Evolutionary conservation across 2,888 invertebrate genomes (phyloP).

Genomic region (Acronicta aceris): DNA sequence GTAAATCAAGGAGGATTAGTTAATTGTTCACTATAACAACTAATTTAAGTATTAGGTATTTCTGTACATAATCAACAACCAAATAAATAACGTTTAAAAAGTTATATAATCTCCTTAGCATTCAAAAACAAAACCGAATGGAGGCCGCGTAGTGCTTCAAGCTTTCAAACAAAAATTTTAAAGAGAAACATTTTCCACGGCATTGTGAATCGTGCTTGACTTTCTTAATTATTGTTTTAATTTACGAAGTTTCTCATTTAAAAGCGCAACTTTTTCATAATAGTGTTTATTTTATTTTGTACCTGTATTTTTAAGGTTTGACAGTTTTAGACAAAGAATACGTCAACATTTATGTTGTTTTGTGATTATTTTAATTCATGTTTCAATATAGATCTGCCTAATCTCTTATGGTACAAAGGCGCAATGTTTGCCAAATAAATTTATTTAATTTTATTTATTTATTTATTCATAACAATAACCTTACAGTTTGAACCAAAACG

Average conservation of each 20-base stretch:
- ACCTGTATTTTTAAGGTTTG: conserved; percentile 6
- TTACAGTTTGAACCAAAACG: too few relatives aligned
- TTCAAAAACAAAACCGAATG: conserved; percentile 30
- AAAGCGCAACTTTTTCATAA: conserved; percentile 54
- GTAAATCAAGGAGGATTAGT: too few relatives aligned
- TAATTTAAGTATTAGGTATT: too few relatives aligned
- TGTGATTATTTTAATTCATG: too few relatives aligned
- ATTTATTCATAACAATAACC: too few relatives aligned
- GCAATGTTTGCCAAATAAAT: too few relatives aligned
- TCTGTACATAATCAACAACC: too few relatives aligned
- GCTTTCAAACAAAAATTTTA: conserved; percentile 19
- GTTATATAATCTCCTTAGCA: conserved; percentile 1
- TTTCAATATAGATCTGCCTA: too few relatives aligned
- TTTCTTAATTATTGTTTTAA: conserved; percentile 58
- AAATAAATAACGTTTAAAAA: background rate
- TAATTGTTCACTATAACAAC: too few relatives aligned
- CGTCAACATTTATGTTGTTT: background rate
- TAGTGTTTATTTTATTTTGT: conserved; percentile 17
- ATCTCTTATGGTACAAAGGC: too few relatives aligned
- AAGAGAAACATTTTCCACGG: conserved; percentile 28
- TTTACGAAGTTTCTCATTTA: conserved; percentile 60
- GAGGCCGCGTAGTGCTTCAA: conserved; percentile 8
- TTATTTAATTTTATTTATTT: too few relatives aligned
- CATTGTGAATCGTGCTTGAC: conserved; percentile 33
- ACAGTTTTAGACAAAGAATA: background rate